phyloP scores from a whole-genome alignment of 2,113 vertebrate species.

The Merops nubicus region DNA sequence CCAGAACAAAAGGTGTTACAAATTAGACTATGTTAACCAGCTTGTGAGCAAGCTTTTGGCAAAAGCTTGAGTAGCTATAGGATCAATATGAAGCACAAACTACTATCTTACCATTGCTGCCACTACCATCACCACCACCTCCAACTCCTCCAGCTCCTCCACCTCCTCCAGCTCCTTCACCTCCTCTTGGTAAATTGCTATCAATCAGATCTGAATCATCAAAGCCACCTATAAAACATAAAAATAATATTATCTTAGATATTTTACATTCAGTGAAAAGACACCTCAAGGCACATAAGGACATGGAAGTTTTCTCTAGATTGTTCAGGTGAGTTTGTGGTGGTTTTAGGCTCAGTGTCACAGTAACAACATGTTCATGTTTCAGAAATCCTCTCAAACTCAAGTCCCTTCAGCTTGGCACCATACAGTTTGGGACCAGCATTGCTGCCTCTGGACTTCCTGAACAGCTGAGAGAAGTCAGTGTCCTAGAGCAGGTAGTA shows the following conservation, averaged over 20 bases:
- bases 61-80: not conserved
- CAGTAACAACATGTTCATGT: not conserved
- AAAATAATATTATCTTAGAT: not conserved
- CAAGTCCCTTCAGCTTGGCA: not conserved
- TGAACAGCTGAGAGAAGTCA: not conserved
- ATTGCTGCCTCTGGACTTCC: not conserved
- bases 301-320: not conserved
- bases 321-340: not conserved
- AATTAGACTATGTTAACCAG: not conserved
- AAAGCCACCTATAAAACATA: not conserved
- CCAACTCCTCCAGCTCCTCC: too few species aligned
- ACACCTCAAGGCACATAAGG: not conserved
- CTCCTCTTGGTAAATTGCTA: not conserved
- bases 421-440: not conserved
- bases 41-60: not conserved
- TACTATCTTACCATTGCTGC: conserved; percentile 13
- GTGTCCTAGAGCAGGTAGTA: not conserved
- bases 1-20: not conserved
- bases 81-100: not conserved
- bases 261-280: not conserved
- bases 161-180: too few species aligned
- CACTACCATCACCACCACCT: not conserved
- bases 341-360: not conserved
- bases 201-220: conserved; percentile 8
- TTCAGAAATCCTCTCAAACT: not conserved